These are phyloP conservation scores for Oncorhynchus clarkii DNA, from an alignment of 2,113 vertebrate species.

Conservation along the genomic window DNA sequence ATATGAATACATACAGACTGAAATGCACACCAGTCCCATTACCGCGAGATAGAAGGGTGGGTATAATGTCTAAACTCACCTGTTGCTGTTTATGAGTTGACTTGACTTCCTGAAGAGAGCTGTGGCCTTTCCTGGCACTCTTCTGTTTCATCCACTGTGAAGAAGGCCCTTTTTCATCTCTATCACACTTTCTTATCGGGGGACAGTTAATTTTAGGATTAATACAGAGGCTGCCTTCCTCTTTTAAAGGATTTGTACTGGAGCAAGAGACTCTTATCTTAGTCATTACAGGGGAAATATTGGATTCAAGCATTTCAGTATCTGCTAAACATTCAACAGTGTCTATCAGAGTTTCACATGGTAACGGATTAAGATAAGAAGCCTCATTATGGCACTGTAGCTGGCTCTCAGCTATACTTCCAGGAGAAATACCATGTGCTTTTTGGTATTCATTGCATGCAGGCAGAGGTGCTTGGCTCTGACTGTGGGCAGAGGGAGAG, in stretches of 20 bases:
- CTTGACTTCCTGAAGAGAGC: slow-evolving; percentile 62
- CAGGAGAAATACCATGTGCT: slow-evolving; percentile 55
- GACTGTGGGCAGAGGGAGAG: slow-evolving; percentile 33
- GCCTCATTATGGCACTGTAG: slow-evolving; percentile 67
- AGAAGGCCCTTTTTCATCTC: slow-evolving; percentile 58
- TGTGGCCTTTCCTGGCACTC: slow-evolving; percentile 57
- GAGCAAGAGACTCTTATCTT: slow-evolving; percentile 79
- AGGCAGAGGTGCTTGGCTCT: slow-evolving; percentile 28
- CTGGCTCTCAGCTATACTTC: slow-evolving; percentile 59
- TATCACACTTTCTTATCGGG: slow-evolving; percentile 73
- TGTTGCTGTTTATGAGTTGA: slow-evolving; percentile 50
- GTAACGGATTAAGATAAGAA: slow-evolving; percentile 80
- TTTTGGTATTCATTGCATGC: slow-evolving; percentile 59
- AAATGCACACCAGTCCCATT: slow-evolving; percentile 54
- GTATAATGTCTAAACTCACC: slow-evolving; percentile 61
- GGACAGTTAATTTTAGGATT: slow-evolving; percentile 80
- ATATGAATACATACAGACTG: slow-evolving; percentile 52
- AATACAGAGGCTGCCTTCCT: slow-evolving; percentile 69
- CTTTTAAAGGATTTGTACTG: slow-evolving; percentile 81
- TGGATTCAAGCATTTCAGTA: slow-evolving; percentile 76
- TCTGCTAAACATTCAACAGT: slow-evolving; percentile 72
- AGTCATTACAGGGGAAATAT: slow-evolving; percentile 79
- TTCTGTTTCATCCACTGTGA: slow-evolving; percentile 61
- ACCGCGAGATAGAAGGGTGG: slow-evolving; percentile 14
- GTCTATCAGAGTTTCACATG: slow-evolving; percentile 75